Percentiles rank a stretch among this genome's conserved stretches.
Evolutionary conservation across 2,888 invertebrate species (phyloP).

Genomic region (Pammene fasciana): DNA sequence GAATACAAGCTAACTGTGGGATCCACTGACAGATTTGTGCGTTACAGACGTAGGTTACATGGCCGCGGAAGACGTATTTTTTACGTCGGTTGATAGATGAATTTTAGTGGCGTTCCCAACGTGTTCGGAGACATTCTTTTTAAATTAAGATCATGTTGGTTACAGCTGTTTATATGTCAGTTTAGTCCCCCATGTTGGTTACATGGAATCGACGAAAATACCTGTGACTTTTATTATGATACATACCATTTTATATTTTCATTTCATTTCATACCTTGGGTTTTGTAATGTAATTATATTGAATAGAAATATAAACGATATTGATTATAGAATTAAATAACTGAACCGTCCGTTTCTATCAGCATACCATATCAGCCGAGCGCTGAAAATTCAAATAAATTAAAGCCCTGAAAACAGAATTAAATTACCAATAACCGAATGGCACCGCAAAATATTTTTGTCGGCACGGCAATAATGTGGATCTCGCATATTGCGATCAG

Average conservation of each 20-base stretch:
- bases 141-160: constrained; percentile 35
- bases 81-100: constrained; percentile 51
- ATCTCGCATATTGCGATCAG: constrained; percentile 80
- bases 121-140: constrained; percentile 30
- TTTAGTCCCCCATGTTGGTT: neutral
- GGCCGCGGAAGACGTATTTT: constrained; percentile 51
- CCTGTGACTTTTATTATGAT: neutral
- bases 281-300: neutral
- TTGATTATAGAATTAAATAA: constrained; percentile 6
- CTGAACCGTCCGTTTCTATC: constrained; percentile 20
- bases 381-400: constrained; percentile 38
- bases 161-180: constrained; percentile 21
- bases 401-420: constrained; percentile 51
- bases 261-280: no score
- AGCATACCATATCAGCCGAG: constrained; percentile 24
- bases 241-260: no score
- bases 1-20: constrained; percentile 56
- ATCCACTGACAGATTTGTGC: constrained; percentile 79
- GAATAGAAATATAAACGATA: neutral
- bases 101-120: constrained; percentile 54
- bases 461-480: constrained; percentile 75
- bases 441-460: constrained; percentile 76
- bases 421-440: constrained; percentile 62
- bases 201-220: neutral
- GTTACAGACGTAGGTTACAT: constrained; percentile 65